Conservation (phyloP, 2,113 vertebrate species). For the Tachycineta bicolor region DNA sequence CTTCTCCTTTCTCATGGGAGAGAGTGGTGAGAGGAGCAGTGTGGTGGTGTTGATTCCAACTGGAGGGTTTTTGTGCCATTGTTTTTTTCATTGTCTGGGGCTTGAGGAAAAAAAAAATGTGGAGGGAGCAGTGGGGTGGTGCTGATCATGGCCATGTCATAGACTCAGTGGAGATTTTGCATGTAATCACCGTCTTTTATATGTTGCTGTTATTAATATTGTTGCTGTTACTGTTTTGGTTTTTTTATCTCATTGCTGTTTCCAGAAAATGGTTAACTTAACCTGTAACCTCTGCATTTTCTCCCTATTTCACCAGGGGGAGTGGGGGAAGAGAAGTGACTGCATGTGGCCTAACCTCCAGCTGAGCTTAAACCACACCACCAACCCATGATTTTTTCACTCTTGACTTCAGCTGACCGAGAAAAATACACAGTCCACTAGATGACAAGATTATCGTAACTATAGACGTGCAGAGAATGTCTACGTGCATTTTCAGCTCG, state of each 20-base stretch:
- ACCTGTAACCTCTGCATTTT: neutral
- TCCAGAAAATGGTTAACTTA: neutral
- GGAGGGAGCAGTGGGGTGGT: neutral
- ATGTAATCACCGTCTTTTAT: neutral
- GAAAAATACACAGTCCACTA: neutral
- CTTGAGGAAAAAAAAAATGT: neutral
- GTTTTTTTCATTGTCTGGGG: neutral
- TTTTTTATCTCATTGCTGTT: neutral
- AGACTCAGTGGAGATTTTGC: neutral
- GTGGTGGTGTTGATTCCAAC: neutral
- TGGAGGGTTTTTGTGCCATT: neutral
- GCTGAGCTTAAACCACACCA: neutral
- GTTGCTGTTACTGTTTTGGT: neutral
- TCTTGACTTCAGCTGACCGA: accelerated
- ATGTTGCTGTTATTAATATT: neutral
- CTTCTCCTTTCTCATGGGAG: neutral
- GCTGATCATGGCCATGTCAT: accelerated
- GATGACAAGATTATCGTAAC: neutral
- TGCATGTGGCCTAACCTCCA: neutral
- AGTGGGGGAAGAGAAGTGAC: neutral
- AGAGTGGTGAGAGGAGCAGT: neutral
- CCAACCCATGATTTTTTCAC: neutral
- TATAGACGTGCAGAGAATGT: neutral
- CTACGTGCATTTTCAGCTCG: neutral
- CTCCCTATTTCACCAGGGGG: neutral